Conservation (phyloP, 2,797 vertebrate species). For the Clamator glandarius region DNA sequence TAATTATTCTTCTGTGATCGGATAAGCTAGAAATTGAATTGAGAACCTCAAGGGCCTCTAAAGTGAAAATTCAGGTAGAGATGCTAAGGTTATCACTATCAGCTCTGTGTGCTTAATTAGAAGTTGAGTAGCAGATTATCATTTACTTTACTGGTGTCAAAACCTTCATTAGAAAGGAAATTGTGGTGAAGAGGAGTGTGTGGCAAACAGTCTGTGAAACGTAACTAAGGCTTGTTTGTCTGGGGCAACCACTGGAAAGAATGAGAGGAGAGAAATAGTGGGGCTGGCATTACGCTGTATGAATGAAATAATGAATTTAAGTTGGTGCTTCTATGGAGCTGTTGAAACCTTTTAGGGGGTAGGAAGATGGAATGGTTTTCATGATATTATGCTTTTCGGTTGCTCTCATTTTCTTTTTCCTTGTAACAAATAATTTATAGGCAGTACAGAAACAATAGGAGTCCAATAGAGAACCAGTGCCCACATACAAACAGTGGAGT, state of each 20-base stretch:
- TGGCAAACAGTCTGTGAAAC: conserved; percentile 35
- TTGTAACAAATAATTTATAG: not conserved
- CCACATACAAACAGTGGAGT: not conserved
- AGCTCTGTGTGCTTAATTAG: conserved; percentile 46
- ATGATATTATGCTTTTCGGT: not conserved
- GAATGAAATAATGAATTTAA: not conserved
- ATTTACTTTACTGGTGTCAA: conserved; percentile 5
- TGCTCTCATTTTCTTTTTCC: not conserved
- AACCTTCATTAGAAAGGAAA: conserved; percentile 49
- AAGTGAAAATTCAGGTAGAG: conserved; percentile 26
- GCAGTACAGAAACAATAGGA: not conserved
- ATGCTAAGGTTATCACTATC: conserved; percentile 31
- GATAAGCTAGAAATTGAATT: conserved; percentile 62
- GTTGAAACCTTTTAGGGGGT: not conserved
- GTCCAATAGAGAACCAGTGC: not conserved
- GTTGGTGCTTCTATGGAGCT: not conserved
- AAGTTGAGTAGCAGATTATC: conserved; percentile 50
- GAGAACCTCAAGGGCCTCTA: conserved; percentile 29
- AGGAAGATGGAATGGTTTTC: not conserved
- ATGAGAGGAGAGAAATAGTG: not conserved
- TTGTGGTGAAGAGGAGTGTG: not conserved
- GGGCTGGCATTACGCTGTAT: accelerated
- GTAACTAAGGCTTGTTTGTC: conserved; percentile 35
- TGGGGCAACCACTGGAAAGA: not conserved
- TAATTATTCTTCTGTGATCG: not conserved